These are phyloP conservation scores for Pangasius sanitwongsei DNA, from an alignment of 2,797 vertebrate species.

Conservation along the genomic window DNA sequence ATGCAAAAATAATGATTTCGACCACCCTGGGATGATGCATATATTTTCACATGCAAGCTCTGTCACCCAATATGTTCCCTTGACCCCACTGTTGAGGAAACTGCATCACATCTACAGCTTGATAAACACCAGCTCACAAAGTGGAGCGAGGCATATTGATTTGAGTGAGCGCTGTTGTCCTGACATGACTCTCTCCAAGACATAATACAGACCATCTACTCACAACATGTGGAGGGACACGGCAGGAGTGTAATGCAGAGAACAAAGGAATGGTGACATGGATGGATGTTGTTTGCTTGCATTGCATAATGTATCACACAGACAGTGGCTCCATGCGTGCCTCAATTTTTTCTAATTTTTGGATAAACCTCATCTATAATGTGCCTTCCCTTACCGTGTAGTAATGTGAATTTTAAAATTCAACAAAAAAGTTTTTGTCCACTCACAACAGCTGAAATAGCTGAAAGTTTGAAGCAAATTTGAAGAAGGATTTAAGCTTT, in stretches of 20 bases:
- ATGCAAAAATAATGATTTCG: conserved; percentile 28
- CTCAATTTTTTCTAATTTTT: background rate
- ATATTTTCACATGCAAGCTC: conserved; percentile 36
- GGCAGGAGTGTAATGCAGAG: conserved; percentile 13
- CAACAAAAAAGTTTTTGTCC: background rate
- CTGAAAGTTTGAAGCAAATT: background rate
- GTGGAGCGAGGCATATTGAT: conserved; percentile 48
- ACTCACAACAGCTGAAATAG: background rate
- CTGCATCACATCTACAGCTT: conserved; percentile 35
- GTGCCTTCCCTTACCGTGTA: background rate
- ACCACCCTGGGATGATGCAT: conserved; percentile 16
- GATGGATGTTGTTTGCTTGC: conserved; percentile 32
- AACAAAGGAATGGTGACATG: conserved; percentile 38
- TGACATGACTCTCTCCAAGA: conserved; percentile 45
- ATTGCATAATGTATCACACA: conserved; percentile 28
- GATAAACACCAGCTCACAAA: conserved; percentile 42
- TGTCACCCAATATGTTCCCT: conserved; percentile 34
- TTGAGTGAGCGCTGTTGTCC: conserved; percentile 33
- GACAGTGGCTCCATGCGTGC: background rate
- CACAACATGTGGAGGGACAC: background rate
- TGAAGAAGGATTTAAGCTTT: background rate
- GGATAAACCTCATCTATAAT: background rate
- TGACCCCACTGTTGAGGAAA: conserved; percentile 20
- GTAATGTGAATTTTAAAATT: background rate
- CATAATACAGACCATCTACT: conserved; percentile 32